Base-by-base conservation (phyloP, 2,113 vertebrate genomes). In the Hypocryptadius cinnamomeus region DNA sequence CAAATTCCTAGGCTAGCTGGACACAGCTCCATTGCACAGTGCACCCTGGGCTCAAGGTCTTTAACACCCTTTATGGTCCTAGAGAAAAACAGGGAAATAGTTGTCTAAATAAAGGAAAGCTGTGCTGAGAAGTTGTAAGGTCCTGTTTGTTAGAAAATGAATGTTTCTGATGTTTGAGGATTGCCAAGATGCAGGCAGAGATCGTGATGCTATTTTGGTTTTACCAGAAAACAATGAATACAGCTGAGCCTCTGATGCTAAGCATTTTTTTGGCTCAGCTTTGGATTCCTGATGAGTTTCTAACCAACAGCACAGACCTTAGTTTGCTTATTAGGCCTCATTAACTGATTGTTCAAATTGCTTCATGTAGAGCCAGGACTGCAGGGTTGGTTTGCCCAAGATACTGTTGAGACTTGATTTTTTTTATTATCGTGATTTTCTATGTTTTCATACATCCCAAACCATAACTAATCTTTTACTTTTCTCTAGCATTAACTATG, bases 221-320 rank as follows among this genome's bases (percentile, higher is more conserved):
- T 94, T 87, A 87, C 89, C 81, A 87, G 92, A 87, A 89, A 85
- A 92, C 94, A 94, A 72, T 89, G 81, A 61, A 60, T 51, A 54
- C 51, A 94, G 84, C 87, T 93, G 89, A 94, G 59, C 33, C 8
- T 81, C 66, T 82, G 20, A 85, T 65, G 78, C 79, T 88, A 77
- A 73, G 66, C 66, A 65, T 85, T 91, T 92, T 93, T 89, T 70
- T 50, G 59, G 54, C 66, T 87, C 83, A 63, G 3, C 20, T 94
- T 87, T 1, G 1, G 50, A 94, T 96, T 93, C 81, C 71, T 79
- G 47, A 28, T 2, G 1, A 85, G 51, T 92, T 91, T 94, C 82
- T 93, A 82, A 93, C 84, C 78, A 85, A 45, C 13, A 23, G 20
- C 69, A 60, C 60, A 72, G 80, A 40, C 42, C 37, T 65, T 79